phyloP scores from a whole-genome alignment of 37 sponge, comb jelly and placozoan species.

The Theonella swinhoei region DNA sequence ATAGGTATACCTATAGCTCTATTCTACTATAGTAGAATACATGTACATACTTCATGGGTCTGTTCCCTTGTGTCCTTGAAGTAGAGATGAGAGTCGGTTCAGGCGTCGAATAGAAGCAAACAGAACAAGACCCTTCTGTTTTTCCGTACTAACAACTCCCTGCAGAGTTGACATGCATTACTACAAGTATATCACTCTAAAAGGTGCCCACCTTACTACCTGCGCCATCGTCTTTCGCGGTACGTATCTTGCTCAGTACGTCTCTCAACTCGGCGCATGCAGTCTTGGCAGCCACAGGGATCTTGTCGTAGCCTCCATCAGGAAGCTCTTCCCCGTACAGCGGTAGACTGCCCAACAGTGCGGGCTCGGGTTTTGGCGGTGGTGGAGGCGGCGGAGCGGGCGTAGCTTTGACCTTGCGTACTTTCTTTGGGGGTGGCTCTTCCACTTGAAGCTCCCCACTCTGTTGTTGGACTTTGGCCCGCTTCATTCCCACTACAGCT shows the following conservation, averaged over 20 bases:
- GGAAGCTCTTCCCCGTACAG: slow-evolving; percentile 58
- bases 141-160: slow-evolving; percentile 2
- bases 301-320: slow-evolving; percentile 4
- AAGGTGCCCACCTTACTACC: not conserved
- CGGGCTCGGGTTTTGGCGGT: not conserved
- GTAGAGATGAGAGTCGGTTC: slow-evolving; percentile 72
- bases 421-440: too few relatives aligned
- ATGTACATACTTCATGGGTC: slow-evolving; percentile 62
- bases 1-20: too few relatives aligned
- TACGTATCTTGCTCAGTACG: slow-evolving; percentile 21
- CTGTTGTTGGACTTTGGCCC: too few relatives aligned
- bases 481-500: too few relatives aligned
- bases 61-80: slow-evolving; percentile 67
- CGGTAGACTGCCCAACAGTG: slow-evolving; percentile 46
- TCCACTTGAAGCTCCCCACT: too few relatives aligned
- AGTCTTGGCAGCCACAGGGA: slow-evolving; percentile 25
- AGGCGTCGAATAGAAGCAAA: slow-evolving; percentile 57
- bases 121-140: slow-evolving; percentile 39
- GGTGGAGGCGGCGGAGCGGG: too few relatives aligned
- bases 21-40: too few relatives aligned
- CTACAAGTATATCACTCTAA: not conserved
- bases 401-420: too few relatives aligned
- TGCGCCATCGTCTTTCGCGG: slow-evolving; percentile 13
- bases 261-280: slow-evolving; percentile 29
- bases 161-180: not conserved